Conservation (phyloP, 2,797 vertebrate genomes). For the Xenentodon cancila region DNA sequence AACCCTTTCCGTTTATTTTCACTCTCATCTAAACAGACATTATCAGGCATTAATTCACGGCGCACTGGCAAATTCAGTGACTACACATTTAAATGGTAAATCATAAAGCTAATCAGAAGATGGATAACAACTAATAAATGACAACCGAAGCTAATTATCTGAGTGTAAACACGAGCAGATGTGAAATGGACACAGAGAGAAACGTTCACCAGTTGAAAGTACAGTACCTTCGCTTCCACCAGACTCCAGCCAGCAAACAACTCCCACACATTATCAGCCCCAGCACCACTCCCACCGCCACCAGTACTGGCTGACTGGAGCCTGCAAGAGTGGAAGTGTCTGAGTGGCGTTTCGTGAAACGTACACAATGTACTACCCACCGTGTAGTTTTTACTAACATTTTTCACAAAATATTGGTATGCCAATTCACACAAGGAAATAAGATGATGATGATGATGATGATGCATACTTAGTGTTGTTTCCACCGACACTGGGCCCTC, state of each 20-base stretch:
- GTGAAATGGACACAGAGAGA: not conserved
- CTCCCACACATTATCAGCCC: slow-evolving; percentile 81
- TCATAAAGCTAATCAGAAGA: too few relatives aligned
- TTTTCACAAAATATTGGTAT: too few relatives aligned
- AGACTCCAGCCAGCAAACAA: slow-evolving; percentile 83
- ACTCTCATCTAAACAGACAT: too few relatives aligned
- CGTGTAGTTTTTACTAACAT: too few relatives aligned
- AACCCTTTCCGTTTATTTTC: too few relatives aligned
- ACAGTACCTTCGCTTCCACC: slow-evolving; percentile 85
- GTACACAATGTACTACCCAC: too few relatives aligned
- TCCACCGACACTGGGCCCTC: slow-evolving; percentile 68
- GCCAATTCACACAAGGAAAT: not conserved
- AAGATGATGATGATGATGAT: not conserved
- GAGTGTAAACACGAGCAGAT: too few relatives aligned
- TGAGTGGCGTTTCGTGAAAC: slow-evolving; percentile 28
- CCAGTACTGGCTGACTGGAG: slow-evolving; percentile 77
- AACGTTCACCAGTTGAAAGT: not conserved
- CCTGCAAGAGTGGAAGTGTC: slow-evolving; percentile 63
- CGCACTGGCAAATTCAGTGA: too few relatives aligned
- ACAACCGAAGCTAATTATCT: too few relatives aligned
- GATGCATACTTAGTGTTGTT: slow-evolving; percentile 66
- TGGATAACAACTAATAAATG: too few relatives aligned
- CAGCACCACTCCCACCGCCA: slow-evolving; percentile 83
- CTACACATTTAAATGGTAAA: too few relatives aligned
- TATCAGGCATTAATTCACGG: too few relatives aligned